Conservation (phyloP, 2,797 vertebrate genomes). For the Synanceia verrucosa region DNA sequence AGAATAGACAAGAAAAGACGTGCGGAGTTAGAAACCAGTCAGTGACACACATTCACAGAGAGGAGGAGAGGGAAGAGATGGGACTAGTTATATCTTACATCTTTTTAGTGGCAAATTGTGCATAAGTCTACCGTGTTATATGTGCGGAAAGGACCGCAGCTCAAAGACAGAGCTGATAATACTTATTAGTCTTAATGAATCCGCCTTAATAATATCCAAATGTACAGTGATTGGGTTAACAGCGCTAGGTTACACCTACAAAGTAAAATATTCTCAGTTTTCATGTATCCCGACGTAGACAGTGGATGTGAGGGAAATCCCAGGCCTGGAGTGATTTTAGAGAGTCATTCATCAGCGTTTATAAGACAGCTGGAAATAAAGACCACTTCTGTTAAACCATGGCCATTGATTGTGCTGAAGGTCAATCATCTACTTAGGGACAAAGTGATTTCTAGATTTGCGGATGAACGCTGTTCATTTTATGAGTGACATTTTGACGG, state of each 20-base stretch:
- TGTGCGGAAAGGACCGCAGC: not conserved
- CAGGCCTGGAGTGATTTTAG: conserved; percentile 73
- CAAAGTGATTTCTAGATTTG: conserved; percentile 71
- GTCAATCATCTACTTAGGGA: conserved; percentile 78
- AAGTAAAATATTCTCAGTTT: conserved; percentile 44
- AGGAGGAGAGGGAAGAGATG: not conserved
- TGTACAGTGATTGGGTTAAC: conserved; percentile 9
- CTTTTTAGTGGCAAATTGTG: not conserved
- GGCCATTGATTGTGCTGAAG: conserved; percentile 78
- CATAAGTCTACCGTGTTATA: not conserved
- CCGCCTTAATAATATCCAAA: not conserved
- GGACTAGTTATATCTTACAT: not conserved
- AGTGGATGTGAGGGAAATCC: conserved; percentile 51
- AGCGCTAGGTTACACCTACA: conserved; percentile 15
- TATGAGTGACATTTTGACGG: conserved; percentile 62
- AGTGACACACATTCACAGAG: conserved; percentile 20
- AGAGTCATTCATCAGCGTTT: conserved; percentile 78
- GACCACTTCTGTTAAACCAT: conserved; percentile 76
- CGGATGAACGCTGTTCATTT: conserved; percentile 54
- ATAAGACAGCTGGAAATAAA: conserved; percentile 80
- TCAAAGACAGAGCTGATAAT: too few relatives aligned
- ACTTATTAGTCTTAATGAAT: too few relatives aligned
- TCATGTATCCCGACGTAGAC: conserved; percentile 19
- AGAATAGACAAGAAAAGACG: conserved; percentile 38
- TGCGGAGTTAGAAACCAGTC: conserved; percentile 15